These are phyloP conservation scores for Orthonyx spaldingii DNA, from an alignment of 2,113 vertebrate genomes.

Conservation along the genomic window DNA sequence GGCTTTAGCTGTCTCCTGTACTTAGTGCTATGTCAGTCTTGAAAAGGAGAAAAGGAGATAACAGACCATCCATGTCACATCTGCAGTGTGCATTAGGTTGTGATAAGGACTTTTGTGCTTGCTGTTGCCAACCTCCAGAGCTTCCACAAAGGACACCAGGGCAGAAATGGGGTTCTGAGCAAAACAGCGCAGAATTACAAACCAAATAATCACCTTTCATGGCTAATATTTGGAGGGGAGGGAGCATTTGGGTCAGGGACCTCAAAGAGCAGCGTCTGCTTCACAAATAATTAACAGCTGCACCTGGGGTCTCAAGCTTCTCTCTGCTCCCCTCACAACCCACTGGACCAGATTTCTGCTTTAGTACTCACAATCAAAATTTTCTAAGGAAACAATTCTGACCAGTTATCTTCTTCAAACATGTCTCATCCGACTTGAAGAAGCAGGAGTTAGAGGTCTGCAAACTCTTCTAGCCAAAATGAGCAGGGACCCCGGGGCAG, in stretches of 20 bases:
- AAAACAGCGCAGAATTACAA: not conserved
- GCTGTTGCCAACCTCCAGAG: not conserved
- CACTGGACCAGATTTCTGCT: not conserved
- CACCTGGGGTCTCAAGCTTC: not conserved
- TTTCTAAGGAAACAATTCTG: not conserved
- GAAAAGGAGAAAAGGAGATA: not conserved
- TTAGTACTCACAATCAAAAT: not conserved
- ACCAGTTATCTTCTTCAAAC: not conserved
- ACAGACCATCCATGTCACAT: not conserved
- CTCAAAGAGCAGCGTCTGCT: not conserved
- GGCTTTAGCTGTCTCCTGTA: not conserved
- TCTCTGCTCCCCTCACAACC: not conserved
- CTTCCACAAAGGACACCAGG: not conserved
- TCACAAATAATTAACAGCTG: not conserved
- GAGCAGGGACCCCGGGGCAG: fast-evolving
- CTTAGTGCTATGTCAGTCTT: not conserved
- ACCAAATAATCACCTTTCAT: not conserved
- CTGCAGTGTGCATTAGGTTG: not conserved
- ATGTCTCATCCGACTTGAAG: not conserved
- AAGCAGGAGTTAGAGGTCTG: not conserved
- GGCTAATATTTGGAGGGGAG: not conserved
- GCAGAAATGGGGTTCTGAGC: not conserved
- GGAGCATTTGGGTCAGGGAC: not conserved
- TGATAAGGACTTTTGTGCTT: not conserved
- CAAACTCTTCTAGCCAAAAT: not conserved